Conservation (phyloP, 2,888 invertebrate species). For the Baronia brevicornis region DNA sequence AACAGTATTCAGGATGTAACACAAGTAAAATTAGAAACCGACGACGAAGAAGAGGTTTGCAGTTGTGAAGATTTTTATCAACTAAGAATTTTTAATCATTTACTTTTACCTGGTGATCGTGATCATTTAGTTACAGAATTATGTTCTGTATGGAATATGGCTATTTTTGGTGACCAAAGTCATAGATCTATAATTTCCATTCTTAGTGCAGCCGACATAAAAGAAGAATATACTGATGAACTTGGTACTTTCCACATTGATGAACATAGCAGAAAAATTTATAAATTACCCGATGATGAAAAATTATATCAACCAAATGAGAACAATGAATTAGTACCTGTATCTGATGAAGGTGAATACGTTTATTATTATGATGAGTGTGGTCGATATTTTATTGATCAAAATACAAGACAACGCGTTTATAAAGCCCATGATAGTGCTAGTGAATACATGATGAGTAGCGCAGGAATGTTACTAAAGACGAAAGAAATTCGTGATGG, state of each 20-base stretch:
- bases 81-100: slow-evolving; percentile 58
- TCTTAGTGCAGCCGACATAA: slow-evolving; percentile 48
- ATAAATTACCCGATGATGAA: slow-evolving; percentile 43
- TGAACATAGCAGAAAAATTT: slow-evolving; percentile 57
- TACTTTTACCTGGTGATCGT: slow-evolving; percentile 44
- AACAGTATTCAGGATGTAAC: slow-evolving; percentile 33
- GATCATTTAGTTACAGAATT: slow-evolving; percentile 56
- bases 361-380: slow-evolving; percentile 63
- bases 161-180: slow-evolving; percentile 47
- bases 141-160: slow-evolving; percentile 55
- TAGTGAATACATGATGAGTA: slow-evolving; percentile 64
- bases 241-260: slow-evolving; percentile 55
- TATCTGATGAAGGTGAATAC: slow-evolving; percentile 48
- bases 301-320: slow-evolving; percentile 56
- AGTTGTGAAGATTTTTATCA: slow-evolving; percentile 54
- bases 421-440: slow-evolving; percentile 56
- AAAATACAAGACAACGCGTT: slow-evolving; percentile 44
- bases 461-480: slow-evolving; percentile 52
- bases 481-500: slow-evolving; percentile 54
- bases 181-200: slow-evolving; percentile 61
- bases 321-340: slow-evolving; percentile 44
- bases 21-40: slow-evolving; percentile 27
- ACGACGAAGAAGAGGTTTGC: slow-evolving; percentile 39
- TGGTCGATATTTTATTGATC: slow-evolving; percentile 56
- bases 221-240: slow-evolving; percentile 58